These are phyloP conservation scores for Pseudorectes ferrugineus DNA, from an alignment of 2,113 vertebrate genomes.

Conservation along the genomic window DNA sequence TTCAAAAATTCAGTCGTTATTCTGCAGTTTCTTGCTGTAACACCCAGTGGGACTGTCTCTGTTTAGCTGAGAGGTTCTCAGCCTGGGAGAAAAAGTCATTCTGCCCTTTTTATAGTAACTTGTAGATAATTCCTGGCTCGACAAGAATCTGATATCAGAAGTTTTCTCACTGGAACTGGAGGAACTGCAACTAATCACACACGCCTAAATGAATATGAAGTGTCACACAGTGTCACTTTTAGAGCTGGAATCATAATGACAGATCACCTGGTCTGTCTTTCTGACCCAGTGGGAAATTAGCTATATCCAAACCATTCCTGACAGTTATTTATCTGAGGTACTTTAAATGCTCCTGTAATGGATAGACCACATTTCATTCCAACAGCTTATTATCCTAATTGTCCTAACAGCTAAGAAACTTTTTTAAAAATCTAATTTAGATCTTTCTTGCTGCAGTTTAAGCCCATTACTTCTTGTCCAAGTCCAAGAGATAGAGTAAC, in stretches of 20 bases:
- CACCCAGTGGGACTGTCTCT: not conserved
- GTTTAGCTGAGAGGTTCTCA: not conserved
- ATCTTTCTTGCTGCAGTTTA: not conserved
- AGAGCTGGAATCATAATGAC: constrained; percentile 5
- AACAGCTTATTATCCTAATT: not conserved
- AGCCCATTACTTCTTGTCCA: not conserved
- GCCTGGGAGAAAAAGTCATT: not conserved
- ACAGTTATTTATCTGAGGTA: constrained; percentile 1
- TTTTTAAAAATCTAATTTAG: not conserved
- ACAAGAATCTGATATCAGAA: not conserved
- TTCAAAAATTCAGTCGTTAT: not conserved
- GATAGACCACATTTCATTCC: not conserved
- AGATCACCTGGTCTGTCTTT: constrained; percentile 21
- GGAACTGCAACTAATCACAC: not conserved
- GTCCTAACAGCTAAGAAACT: not conserved
- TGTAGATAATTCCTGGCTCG: not conserved
- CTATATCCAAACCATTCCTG: not conserved
- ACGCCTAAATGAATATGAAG: not conserved
- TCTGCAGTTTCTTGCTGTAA: not conserved
- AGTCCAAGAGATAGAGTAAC: not conserved
- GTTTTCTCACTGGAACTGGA: not conserved
- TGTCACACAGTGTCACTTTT: not conserved
- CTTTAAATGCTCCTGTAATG: not conserved
- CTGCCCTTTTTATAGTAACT: not conserved
- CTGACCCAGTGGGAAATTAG: constrained; percentile 9